These are phyloP conservation scores for Hirtodrosophila cameraria DNA, from an alignment of 2,888 invertebrate species.

Conservation along the genomic window DNA sequence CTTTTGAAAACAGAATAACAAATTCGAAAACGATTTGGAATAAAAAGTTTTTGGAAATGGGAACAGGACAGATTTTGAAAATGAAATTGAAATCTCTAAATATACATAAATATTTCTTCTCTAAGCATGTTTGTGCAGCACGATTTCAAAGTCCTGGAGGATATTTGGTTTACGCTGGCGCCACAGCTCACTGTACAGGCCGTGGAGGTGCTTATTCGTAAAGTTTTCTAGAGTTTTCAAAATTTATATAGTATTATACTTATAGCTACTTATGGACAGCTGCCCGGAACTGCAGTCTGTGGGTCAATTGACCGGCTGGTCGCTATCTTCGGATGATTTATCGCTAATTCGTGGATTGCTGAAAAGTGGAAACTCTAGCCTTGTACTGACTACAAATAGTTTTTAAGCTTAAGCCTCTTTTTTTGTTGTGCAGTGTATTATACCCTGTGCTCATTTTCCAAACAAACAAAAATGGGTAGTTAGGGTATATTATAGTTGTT, in stretches of 20 bases:
- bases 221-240: neutral
- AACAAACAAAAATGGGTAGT: constrained; percentile 5
- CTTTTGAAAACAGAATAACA: too few species aligned
- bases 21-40: too few species aligned
- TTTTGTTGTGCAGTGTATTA: constrained; percentile 34
- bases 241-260: neutral
- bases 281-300: constrained; percentile 88
- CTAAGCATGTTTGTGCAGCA: constrained; percentile 87
- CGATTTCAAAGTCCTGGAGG: constrained; percentile 87
- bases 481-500: constrained; percentile 8
- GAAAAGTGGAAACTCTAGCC: constrained; percentile 87
- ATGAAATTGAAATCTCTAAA: too few species aligned
- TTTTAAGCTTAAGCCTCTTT: constrained; percentile 82
- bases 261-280: constrained; percentile 86
- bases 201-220: constrained; percentile 84
- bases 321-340: constrained; percentile 88
- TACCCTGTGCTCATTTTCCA: constrained; percentile 7
- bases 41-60: too few species aligned
- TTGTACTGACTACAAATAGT: constrained; percentile 87
- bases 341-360: constrained; percentile 88
- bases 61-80: too few species aligned
- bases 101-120: neutral
- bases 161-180: constrained; percentile 89
- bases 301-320: constrained; percentile 89
- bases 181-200: constrained; percentile 87